Base-by-base conservation (phyloP, 2,113 vertebrate genomes). In the Chloroceryle aenea region DNA sequence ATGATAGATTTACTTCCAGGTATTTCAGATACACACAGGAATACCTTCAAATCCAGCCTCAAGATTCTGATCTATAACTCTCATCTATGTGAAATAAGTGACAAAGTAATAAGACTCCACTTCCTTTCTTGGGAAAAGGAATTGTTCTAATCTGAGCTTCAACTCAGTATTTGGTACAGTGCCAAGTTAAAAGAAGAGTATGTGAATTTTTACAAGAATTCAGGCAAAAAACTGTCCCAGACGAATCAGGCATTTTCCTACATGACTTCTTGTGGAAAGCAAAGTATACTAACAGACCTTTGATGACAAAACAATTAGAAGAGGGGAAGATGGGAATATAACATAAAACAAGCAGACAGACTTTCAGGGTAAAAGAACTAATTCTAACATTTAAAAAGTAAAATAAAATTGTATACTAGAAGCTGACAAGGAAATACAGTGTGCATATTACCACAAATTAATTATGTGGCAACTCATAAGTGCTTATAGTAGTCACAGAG, bases 91-190 rank as follows among this genome's bases (percentile, higher is more conserved):
- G 83, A 63, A 90, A 45, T 74, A 96, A 90, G 72, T 90, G 89
- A 90, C 86, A 86, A 18, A 63, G 38, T 36, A 86, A 1, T 73
- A 82, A 77, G 55, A 90, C 38, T 90, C 59, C 42, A 53, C 14
- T 90, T 94, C 90, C 76, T 90, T 93, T 96, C 94, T 67, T 88
- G 94, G 86, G 90, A 96, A 94, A 95, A 76, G 79, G 93, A 96
- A 63, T 73, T 74, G 63, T 43, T 90, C 95, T 74, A 80, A 71
- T 86, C 72, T 26, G n/a, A 92, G 88, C 83, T 83, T 83, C 79
- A 88, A 73, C 3, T 21, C 87, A 91, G 47, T 61, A 93, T 42
- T 90, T 96, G 95, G 80, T 18, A 86, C 0, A 1, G 63, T 86
- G 96, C 94, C 95, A 96, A 84, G 26, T 84, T 55, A 62, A 53